Percentiles rank a stretch among this genome's conserved stretches.
These are phyloP conservation scores for Conopomorpha cramerella DNA, from an alignment of 1,140 invertebrate genomes.

Conservation along the genomic window DNA sequence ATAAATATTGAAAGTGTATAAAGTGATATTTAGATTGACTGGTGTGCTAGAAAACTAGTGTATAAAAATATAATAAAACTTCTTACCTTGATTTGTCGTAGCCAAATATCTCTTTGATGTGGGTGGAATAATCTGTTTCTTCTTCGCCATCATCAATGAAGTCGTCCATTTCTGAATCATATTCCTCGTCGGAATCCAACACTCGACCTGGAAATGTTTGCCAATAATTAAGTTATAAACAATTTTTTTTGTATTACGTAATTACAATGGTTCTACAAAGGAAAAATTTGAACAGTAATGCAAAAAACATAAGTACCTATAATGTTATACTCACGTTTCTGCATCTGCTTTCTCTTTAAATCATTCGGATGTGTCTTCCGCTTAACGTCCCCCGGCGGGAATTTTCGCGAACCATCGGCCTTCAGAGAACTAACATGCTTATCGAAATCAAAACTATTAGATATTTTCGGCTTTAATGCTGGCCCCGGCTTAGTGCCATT, in stretches of 20 bases:
- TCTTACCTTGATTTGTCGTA: slow-evolving; percentile 78
- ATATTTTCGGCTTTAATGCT: slow-evolving; percentile 22
- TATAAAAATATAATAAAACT: slow-evolving; percentile 5
- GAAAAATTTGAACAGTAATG: no score
- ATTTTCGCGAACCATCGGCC: slow-evolving; percentile 35
- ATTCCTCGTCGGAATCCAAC: slow-evolving; percentile 77
- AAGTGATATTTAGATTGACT: no score
- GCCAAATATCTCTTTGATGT: slow-evolving; percentile 88
- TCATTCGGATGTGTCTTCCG: slow-evolving; percentile 29
- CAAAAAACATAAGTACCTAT: no score
- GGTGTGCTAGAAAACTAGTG: not conserved
- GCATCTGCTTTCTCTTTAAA: slow-evolving; percentile 21
- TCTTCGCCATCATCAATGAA: slow-evolving; percentile 86
- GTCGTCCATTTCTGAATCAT: slow-evolving; percentile 90
- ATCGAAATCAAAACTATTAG: slow-evolving; percentile 41
- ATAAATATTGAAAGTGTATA: no score
- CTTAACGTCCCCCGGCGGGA: slow-evolving; percentile 55
- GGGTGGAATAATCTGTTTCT: slow-evolving; percentile 75
- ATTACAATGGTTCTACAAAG: no score
- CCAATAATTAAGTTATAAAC: no score
- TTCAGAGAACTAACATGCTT: slow-evolving; percentile 39
- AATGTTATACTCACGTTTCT: slow-evolving; percentile 49
- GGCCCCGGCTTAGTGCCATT: slow-evolving; percentile 21
- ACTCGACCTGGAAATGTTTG: slow-evolving; percentile 32
- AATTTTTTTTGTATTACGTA: no score